These are phyloP conservation scores for Eira barbara DNA, from an alignment of 2,113 vertebrate genomes.

Conservation along the genomic window DNA sequence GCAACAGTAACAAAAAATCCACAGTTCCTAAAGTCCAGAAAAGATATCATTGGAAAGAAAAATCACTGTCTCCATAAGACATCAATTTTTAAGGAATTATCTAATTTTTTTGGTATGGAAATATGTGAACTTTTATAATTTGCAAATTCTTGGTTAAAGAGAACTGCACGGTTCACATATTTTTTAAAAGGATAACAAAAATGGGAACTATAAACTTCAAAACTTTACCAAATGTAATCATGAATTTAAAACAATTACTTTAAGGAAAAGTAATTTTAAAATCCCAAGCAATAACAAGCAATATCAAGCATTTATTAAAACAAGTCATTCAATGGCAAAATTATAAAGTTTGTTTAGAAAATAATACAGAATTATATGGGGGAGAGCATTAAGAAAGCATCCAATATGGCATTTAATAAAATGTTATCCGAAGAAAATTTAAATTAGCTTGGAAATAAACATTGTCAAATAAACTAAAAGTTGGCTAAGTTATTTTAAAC, in stretches of 20 bases:
- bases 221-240: background rate
- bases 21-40: background rate
- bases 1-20: background rate
- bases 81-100: constrained; percentile 26
- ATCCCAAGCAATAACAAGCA: background rate
- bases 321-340: constrained; percentile 18
- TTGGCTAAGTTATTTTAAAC: constrained; percentile 59
- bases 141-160: background rate
- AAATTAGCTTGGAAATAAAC: constrained; percentile 66
- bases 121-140: background rate
- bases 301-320: constrained; percentile 49
- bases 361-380: constrained; percentile 35
- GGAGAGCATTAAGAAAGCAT: constrained; percentile 11
- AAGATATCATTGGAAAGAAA: background rate
- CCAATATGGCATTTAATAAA: constrained; percentile 44
- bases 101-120: background rate
- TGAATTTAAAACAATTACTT: constrained; percentile 51
- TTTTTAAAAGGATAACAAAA: constrained; percentile 23
- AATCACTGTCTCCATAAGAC: background rate
- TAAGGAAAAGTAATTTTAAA: constrained; percentile 50
- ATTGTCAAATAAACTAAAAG: constrained; percentile 60
- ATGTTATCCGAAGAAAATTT: constrained; percentile 55
- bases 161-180: background rate
- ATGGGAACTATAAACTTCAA: background rate
- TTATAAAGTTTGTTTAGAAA: constrained; percentile 41